Conservation (phyloP, 2,113 vertebrate genomes). For the Cephalopterus ornatus region DNA sequence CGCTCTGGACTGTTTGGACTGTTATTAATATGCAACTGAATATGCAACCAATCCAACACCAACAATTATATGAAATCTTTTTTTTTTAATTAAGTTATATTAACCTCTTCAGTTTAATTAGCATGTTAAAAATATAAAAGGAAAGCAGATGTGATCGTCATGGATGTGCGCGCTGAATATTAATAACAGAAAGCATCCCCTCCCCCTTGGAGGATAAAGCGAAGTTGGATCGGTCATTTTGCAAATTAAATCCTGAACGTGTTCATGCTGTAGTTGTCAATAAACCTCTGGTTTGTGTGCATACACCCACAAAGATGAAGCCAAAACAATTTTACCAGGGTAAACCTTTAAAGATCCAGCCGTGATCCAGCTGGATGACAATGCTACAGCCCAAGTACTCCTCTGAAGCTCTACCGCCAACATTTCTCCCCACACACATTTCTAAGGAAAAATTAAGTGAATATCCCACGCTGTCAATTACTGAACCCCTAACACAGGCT, state of each 20-base stretch:
- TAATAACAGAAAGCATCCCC: slow-evolving; percentile 29
- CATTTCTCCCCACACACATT: neutral
- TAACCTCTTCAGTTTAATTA: slow-evolving; percentile 62
- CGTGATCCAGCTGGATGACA: slow-evolving; percentile 12
- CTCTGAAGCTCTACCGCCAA: neutral
- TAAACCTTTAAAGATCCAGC: slow-evolving; percentile 7
- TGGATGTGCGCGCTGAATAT: neutral
- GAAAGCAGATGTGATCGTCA: slow-evolving; percentile 53
- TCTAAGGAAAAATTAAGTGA: neutral
- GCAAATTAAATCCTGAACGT: slow-evolving; percentile 21
- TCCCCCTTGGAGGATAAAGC: slow-evolving; percentile 50
- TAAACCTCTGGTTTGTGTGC: neutral
- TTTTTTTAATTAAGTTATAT: slow-evolving; percentile 53
- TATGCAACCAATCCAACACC: slow-evolving; percentile 63
- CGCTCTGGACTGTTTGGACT: slow-evolving; percentile 69
- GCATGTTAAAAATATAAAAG: slow-evolving; percentile 45
- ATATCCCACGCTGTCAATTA: neutral
- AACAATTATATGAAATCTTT: slow-evolving; percentile 7
- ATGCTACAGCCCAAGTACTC: neutral
- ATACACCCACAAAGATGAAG: neutral
- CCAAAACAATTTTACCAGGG: neutral
- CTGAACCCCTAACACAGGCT: neutral
- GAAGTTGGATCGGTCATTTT: slow-evolving; percentile 10
- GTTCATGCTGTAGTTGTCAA: neutral
- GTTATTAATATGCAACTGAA: slow-evolving; percentile 71